Conservation (phyloP, 1,140 invertebrate genomes). For the Sinella curviseta region DNA sequence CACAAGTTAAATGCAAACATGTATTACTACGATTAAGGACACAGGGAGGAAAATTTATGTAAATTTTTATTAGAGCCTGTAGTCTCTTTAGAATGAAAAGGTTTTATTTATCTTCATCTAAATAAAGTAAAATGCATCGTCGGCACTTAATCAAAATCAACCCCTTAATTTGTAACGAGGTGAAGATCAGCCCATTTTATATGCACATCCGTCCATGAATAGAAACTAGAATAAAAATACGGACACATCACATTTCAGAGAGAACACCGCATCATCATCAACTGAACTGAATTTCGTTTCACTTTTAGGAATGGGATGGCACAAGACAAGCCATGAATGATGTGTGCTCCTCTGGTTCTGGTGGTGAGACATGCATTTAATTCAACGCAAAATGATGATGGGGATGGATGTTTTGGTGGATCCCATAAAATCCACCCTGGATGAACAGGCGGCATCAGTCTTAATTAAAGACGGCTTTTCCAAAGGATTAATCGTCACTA, state of each 20-base stretch:
- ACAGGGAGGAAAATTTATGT: neutral
- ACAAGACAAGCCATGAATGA: no score
- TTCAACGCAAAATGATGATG: no score
- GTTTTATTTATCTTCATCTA: neutral
- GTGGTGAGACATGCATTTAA: no score
- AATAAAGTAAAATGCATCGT: neutral
- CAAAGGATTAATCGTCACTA: conserved; percentile 24
- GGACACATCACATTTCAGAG: no score
- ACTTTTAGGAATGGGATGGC: neutral
- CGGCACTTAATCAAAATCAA: conserved; percentile 17
- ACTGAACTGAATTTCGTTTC: no score
- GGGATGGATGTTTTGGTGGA: neutral
- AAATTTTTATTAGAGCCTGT: neutral
- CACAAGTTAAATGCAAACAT: no score
- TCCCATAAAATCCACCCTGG: neutral
- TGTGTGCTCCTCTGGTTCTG: no score
- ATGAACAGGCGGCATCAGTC: conserved; percentile 22
- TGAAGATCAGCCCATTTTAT: conserved; percentile 9
- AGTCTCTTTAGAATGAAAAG: conserved; percentile 2
- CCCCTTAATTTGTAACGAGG: conserved; percentile 14
- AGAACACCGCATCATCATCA: no score
- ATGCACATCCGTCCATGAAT: neutral
- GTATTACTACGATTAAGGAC: no score
- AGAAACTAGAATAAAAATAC: no score
- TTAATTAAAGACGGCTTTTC: conserved; percentile 26